Evolutionary conservation across 2,113 vertebrate species (phyloP).

Genomic region (Lates calcarifer): DNA sequence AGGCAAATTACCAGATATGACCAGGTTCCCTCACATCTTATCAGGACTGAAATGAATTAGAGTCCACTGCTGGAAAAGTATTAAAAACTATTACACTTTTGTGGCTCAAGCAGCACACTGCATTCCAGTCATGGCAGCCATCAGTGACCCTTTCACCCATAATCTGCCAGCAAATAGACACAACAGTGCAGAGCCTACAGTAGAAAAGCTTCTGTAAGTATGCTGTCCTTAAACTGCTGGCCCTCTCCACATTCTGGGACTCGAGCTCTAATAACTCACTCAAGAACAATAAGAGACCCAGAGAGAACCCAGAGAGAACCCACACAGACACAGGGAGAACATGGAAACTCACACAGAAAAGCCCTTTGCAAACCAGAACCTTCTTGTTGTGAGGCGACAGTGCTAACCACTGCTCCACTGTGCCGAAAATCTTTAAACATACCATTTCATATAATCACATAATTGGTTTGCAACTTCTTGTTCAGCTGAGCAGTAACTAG

Average conservation of each 20-base stretch:
- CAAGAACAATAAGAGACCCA: no score
- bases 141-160: conserved; percentile 21
- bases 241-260: conserved; percentile 1
- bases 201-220: not conserved
- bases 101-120: conserved; percentile 9
- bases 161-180: conserved; percentile 15
- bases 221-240: not conserved
- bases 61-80: conserved; percentile 44
- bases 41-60: conserved; percentile 63
- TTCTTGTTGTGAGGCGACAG: no score
- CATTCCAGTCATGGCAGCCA: conserved; percentile 2
- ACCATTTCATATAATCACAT: no score
- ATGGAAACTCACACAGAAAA: no score
- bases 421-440: no score
- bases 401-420: no score
- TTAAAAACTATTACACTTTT: conserved; percentile 53
- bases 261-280: not conserved
- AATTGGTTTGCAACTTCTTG: no score
- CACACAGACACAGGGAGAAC: no score
- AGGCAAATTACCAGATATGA: conserved; percentile 64
- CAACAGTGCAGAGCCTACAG: not conserved
- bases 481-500: no score
- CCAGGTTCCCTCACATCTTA: conserved; percentile 55
- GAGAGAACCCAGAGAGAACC: no score
- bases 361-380: no score